Conservation (phyloP, 1,140 invertebrate species). For the Apis mellifera region Amel_HAv3.1 CM009944.2:9487001-9487500, state of each 20-base stretch:
- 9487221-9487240: constrained; percentile 80
- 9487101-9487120: constrained; percentile 48
- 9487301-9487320: not conserved
- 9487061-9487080: constrained; percentile 37
- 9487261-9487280: constrained; percentile 73
- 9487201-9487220: constrained; percentile 76
- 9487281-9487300: constrained; percentile 51
- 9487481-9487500: not conserved
- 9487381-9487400: constrained; percentile 61
- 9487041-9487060: not conserved
- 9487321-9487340: not conserved
- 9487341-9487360: not conserved
- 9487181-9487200: constrained; percentile 70
- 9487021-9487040: constrained; percentile 42
- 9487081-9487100: constrained; percentile 42
- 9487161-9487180: constrained; percentile 14
- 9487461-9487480: not conserved
- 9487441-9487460: constrained; percentile 18
- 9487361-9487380: constrained; percentile 11
- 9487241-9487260: constrained; percentile 70
- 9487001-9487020: constrained; percentile 10
- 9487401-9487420: constrained; percentile 80
- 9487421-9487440: constrained; percentile 79
- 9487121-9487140: constrained; percentile 51
- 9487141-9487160: constrained; percentile 44